These are phyloP conservation scores for Theodoxus fluviatilis DNA, from an alignment of 2,888 invertebrate genomes.

Conservation along the genomic window DNA sequence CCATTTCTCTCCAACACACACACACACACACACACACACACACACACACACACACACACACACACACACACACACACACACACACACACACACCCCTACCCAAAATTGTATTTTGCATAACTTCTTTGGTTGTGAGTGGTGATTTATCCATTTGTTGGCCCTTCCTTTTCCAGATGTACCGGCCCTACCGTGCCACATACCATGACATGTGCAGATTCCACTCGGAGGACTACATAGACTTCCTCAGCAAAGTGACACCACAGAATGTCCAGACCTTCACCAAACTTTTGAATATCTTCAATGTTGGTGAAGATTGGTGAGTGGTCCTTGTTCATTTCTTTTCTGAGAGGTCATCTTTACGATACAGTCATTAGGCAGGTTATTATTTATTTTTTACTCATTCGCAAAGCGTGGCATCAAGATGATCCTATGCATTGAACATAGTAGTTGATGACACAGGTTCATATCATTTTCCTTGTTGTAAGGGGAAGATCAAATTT, in stretches of 20 bases:
- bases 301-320: constrained; percentile 94
- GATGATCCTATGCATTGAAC: background rate
- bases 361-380: background rate
- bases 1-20: too few species aligned
- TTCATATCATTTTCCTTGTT: too few species aligned
- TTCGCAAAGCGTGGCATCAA: background rate
- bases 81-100: too few species aligned
- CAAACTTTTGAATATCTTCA: constrained; percentile 90
- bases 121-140: constrained; percentile 1
- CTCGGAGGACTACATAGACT: constrained; percentile 97
- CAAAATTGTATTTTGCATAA: background rate
- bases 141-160: background rate
- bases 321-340: constrained; percentile 23
- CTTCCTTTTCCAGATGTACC: constrained; percentile 76
- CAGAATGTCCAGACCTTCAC: constrained; percentile 92
- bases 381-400: background rate
- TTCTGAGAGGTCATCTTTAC: background rate
- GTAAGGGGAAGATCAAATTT: too few species aligned
- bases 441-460: too few species aligned
- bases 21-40: too few species aligned
- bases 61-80: too few species aligned
- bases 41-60: too few species aligned
- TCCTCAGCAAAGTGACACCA: constrained; percentile 92
- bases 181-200: constrained; percentile 90
- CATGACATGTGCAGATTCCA: constrained; percentile 99